phyloP scores from a whole-genome alignment of 2,888 invertebrate genomes.

The Sipha maydis region DNA sequence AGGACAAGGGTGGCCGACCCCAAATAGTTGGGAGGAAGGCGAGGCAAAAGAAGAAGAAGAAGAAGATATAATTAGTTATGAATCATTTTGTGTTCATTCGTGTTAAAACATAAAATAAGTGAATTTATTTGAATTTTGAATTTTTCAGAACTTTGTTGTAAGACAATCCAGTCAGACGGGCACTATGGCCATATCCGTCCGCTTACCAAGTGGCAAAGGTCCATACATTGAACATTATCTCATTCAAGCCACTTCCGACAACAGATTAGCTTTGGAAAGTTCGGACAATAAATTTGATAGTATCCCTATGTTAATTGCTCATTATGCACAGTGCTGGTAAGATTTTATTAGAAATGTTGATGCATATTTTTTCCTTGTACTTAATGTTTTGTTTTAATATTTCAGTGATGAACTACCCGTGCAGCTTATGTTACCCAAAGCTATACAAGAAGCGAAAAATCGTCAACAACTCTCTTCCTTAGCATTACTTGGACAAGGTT shows the following conservation, averaged over 20 bases:
- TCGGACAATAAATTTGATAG: conserved; percentile 93
- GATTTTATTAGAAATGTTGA: conserved; percentile 64
- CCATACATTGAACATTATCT: conserved; percentile 96
- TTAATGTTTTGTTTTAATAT: not conserved
- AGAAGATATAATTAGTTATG: not conserved
- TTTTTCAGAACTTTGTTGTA: conserved; percentile 89
- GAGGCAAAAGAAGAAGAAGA: no score
- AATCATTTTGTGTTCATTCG: no score
- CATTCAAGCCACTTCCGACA: conserved; percentile 81
- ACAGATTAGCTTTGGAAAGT: conserved; percentile 88
- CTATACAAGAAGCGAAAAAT: conserved; percentile 87
- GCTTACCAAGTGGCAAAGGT: conserved; percentile 85
- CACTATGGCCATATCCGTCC: conserved; percentile 94
- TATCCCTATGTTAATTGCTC: conserved; percentile 90
- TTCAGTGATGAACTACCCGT: conserved; percentile 90
- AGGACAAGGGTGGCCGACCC: no score
- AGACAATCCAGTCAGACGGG: conserved; percentile 92
- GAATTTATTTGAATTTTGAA: not conserved
- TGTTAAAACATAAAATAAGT: no score
- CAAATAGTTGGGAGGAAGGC: no score
- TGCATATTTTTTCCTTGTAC: not conserved
- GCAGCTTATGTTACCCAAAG: conserved; percentile 84
- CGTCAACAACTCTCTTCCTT: conserved; percentile 90
- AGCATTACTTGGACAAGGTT: conserved; percentile 83
- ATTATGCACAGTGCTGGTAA: conserved; percentile 92